A percentile compares a stretch with the other conserved stretches of the same genome.
Evolutionary conservation across 2,797 vertebrate species (phyloP).

Genomic region (Borostomias antarcticus): DNA sequence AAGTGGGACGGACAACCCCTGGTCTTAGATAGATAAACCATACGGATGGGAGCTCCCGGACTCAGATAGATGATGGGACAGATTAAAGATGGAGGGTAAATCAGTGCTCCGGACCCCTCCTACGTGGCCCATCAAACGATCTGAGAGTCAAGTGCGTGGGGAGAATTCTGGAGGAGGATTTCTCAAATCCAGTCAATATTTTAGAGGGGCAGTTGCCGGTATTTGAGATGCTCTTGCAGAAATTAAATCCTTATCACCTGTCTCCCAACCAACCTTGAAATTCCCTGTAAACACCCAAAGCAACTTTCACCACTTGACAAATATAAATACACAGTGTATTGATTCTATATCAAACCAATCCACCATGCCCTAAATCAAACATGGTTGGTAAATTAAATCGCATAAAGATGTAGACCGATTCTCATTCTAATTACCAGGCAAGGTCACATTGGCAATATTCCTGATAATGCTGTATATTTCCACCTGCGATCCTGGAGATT

Average conservation of each 20-base stretch:
- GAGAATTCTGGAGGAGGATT: slow-evolving; percentile 43
- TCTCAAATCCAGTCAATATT: slow-evolving; percentile 60
- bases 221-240: slow-evolving; percentile 14
- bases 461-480: background rate
- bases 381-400: background rate
- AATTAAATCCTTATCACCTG: background rate
- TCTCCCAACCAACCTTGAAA: background rate
- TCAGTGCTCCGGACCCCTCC: slow-evolving; percentile 55
- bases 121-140: slow-evolving; percentile 69
- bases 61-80: slow-evolving; percentile 63
- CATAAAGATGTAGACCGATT: background rate
- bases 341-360: too few relatives aligned
- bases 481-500: background rate
- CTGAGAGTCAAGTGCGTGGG: slow-evolving; percentile 51
- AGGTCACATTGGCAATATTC: background rate
- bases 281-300: background rate
- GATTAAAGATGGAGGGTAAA: slow-evolving; percentile 64
- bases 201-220: slow-evolving; percentile 41
- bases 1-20: slow-evolving; percentile 38
- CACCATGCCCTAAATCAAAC: too few relatives aligned
- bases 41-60: slow-evolving; percentile 50
- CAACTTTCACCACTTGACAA: background rate
- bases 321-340: background rate
- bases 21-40: slow-evolving; percentile 71
- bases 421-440: background rate